A percentile compares a stretch with the other conserved stretches of the same genome.
phyloP scores from a whole-genome alignment of 1,140 invertebrate species.

The Mamestra configurata region DNA sequence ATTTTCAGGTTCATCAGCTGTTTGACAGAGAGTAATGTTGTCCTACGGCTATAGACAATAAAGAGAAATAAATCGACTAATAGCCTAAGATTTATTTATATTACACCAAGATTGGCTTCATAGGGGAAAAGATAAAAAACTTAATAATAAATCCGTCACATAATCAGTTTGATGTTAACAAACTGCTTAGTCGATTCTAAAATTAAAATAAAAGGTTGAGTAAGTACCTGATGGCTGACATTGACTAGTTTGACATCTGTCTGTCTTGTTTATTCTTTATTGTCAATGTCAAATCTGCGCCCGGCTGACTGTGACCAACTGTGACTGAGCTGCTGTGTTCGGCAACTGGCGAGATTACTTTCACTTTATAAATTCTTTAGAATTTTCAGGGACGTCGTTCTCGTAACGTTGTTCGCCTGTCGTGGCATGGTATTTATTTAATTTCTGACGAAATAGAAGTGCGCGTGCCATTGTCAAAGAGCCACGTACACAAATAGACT shows the following conservation, averaged over 20 bases:
- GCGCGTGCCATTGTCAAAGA: background rate
- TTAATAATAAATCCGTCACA: too few species aligned
- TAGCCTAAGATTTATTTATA: too few species aligned
- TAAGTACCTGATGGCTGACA: background rate
- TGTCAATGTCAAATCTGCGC: background rate
- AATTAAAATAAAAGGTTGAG: too few species aligned
- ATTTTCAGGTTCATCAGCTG: slow-evolving; percentile 18
- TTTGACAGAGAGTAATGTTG: background rate
- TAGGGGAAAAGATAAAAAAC: too few species aligned
- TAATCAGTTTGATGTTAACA: too few species aligned
- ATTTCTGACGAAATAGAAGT: slow-evolving; percentile 21
- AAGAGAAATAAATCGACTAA: background rate
- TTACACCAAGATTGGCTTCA: too few species aligned
- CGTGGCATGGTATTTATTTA: slow-evolving; percentile 33
- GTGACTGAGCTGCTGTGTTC: background rate
- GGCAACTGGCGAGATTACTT: slow-evolving; percentile 26
- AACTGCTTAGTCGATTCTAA: too few species aligned
- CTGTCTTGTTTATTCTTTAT: background rate
- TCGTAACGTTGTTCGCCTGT: slow-evolving; percentile 5
- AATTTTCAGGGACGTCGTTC: slow-evolving; percentile 28
- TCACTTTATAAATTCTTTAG: slow-evolving; percentile 31
- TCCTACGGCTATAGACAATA: too few species aligned
- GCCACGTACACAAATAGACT: slow-evolving; percentile 39
- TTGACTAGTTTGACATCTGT: background rate
- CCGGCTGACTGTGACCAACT: slow-evolving; percentile 4